These are phyloP conservation scores for Bambusicola thoracicus DNA, from an alignment of 2,113 vertebrate genomes.

Conservation along the genomic window DNA sequence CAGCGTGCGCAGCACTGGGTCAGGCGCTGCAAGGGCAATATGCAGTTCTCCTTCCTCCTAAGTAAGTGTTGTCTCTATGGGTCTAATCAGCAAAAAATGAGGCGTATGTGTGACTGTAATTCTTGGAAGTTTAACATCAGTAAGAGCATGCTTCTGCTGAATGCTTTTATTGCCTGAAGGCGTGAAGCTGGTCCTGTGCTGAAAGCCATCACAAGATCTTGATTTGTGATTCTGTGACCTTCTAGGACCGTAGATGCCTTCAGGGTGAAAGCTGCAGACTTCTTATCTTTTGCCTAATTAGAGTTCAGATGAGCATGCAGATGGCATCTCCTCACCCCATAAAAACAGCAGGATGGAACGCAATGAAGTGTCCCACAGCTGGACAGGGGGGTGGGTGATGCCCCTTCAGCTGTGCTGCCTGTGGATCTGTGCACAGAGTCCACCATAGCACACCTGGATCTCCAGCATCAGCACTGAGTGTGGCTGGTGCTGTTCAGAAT, in stretches of 20 bases:
- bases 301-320: not conserved
- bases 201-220: not conserved
- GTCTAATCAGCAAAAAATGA: not conserved
- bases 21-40: accelerated
- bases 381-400: not conserved
- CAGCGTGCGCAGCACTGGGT: not conserved
- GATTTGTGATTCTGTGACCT: not conserved
- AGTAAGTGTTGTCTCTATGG: not conserved
- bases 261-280: not conserved
- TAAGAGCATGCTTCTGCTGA: accelerated
- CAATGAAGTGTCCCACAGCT: not conserved
- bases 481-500: not conserved
- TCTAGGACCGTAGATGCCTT: not conserved
- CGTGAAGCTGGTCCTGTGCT: not conserved
- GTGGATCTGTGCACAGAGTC: accelerated
- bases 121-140: not conserved
- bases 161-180: not conserved
- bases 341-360: not conserved
- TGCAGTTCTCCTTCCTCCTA: not conserved
- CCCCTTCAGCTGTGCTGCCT: not conserved
- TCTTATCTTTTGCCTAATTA: not conserved
- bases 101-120: not conserved
- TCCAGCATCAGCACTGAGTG: not conserved
- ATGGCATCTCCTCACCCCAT: accelerated
- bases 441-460: accelerated